Base-by-base conservation (phyloP, 2,888 invertebrate species). In the Netelia virgata region DNA sequence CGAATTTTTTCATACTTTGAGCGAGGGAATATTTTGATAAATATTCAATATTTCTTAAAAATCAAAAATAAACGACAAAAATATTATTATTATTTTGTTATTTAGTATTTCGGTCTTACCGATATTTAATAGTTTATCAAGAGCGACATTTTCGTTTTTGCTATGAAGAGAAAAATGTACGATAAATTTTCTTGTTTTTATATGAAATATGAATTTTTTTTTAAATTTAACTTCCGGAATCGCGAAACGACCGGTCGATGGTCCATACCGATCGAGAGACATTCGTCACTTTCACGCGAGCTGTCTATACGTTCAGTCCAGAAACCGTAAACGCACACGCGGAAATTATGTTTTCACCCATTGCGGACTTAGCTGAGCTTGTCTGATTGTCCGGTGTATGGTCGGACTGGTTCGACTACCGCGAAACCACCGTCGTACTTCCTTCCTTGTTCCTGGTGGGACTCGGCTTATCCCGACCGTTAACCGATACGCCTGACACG, bases 381-480 rank as follows among this genome's bases (percentile, higher is more conserved):
- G 77, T 73, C 72, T 68, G 75, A 70, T 69, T 78, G 78, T 79
- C 70, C 83, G 70, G 66, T 53, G 18, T 53, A 28, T 74, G 57
- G 68, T 61, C 64, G 79, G 10, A 55, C 61, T 63, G 16, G 47
- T n/a, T n/a, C 47, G 53, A 57, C 14, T 16, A 75, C 79, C 70
- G 50, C 79, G 59, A 75, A 83, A 70, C 73, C 73, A 66, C 57
- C 57, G 70, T 66, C 47, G 55, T 47, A 80, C 83, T 84, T 84
- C 83, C 83, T 84, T 84, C 83, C 83, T 84, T 84, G 41, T 84
- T 84, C 83, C 83, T 83, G 79, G 83, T 83, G 28, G 53, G 55
- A 53, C 57, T 53, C 47, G 77, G 14, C 41, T 72, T 66, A 41
- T 74, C 43, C 74, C 41, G 9, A 11, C 20, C 14, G 23, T 50